Base-by-base conservation (phyloP, 2,888 invertebrate genomes). In the Scaptomyza flava region DNA sequence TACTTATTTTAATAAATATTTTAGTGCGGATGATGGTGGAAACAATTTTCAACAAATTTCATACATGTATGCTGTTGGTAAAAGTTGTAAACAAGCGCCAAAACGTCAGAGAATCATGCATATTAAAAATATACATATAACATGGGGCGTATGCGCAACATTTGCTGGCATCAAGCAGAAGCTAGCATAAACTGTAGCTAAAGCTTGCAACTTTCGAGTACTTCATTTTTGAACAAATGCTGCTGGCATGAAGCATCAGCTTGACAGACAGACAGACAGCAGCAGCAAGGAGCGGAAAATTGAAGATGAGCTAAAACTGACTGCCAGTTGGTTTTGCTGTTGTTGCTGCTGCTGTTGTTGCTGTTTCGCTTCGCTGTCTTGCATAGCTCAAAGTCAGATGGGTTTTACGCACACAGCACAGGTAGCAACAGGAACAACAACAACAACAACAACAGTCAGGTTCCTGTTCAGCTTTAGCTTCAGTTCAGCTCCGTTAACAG, bases 1-100 rank as follows among this genome's bases (percentile, higher is more conserved):
- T 57, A 41, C 27, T 36, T 57, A 51, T 73, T 86, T 86, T 81
- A 88, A 88, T 88, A 83, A 72, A 86, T 87, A 88, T 73, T 81
- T 86, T 68, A 87, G 63, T 64, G 53, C 48, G 61, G 51, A 1
- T 38, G 75, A 60, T 38, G 43, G 6, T 31, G 47, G 20, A 67
- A 81, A 83, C 87, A 86, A 80, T 87, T 87, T 64, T 36, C 42
- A 75, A 75, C 79, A 79, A 64, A 64, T 79, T 87, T 87, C 60
- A 80, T 86, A 72, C 79, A 82, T 65, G 43, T 31, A 11, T 14
- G 31, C 1, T 5, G 14, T 41, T 2, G 17, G 68, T 46, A 54
- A 78, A 78, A 69, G 83, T 86, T 88, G 77, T 47, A 64, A 79
- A 67, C 84, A 72, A 82, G 81, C 63, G 62, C 42, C 46, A 41